Evolutionary conservation across 2,888 invertebrate species (phyloP).

Genomic region (Stegophylla sp.): DNA sequence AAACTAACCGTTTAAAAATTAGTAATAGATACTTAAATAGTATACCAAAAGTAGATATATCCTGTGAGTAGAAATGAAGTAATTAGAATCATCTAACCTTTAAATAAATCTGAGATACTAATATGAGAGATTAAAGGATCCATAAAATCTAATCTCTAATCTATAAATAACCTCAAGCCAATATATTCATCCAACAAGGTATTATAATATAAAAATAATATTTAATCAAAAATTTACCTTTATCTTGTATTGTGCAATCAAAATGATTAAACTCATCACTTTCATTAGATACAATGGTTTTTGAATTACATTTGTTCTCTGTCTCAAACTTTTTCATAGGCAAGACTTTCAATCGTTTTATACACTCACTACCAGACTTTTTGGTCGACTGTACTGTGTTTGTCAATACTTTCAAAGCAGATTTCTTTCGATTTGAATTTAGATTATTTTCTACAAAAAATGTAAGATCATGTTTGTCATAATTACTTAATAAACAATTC

Average conservation of each 20-base stretch:
- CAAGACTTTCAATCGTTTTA: conserved; percentile 15
- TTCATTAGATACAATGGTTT: background rate
- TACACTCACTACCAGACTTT: conserved; percentile 3
- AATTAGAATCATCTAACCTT: no score
- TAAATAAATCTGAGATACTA: no score
- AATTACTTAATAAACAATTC: background rate
- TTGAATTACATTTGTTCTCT: background rate
- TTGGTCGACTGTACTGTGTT: conserved; percentile 37
- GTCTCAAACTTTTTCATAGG: conserved; percentile 35
- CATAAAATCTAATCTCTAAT: no score
- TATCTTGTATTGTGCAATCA: background rate
- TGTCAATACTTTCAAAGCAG: conserved; percentile 42
- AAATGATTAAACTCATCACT: conserved; percentile 28
- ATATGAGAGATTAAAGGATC: no score
- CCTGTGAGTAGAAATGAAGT: no score
- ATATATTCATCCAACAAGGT: no score
- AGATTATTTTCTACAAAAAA: conserved; percentile 16
- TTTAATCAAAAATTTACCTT: conserved; percentile 20
- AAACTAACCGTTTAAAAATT: no score
- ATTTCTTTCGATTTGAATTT: conserved; percentile 34
- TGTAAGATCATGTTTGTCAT: background rate
- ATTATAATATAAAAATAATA: background rate
- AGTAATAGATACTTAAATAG: no score
- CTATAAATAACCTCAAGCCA: no score
- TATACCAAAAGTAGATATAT: no score